Evolutionary conservation across 2,797 vertebrate species (phyloP).

Genomic region (Schizopygopsis malacanthus): DNA sequence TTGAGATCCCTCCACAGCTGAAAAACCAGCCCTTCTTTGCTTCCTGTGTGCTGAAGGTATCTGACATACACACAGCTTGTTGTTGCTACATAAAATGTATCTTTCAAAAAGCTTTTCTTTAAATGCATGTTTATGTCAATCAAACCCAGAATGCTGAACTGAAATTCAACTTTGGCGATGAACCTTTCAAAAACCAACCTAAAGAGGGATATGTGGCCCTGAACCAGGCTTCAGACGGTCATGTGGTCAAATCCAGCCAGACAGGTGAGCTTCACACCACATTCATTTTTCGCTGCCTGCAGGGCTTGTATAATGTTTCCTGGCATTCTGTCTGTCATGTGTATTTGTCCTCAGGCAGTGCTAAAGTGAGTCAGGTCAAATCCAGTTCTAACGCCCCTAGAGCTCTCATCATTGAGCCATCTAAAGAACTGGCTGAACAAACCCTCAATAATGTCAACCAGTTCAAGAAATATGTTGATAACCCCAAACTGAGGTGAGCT

Average conservation of each 20-base stretch:
- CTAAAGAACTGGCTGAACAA: conserved; percentile 95
- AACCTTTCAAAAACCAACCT: conserved; percentile 90
- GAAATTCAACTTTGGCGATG: conserved; percentile 97
- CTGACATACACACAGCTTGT: conserved; percentile 4
- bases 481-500: conserved; percentile 91
- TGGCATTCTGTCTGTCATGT: conserved; percentile 1
- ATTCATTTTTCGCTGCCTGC: not conserved
- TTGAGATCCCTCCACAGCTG: conserved; percentile 87
- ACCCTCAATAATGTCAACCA: conserved; percentile 93
- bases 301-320: not conserved
- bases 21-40: conserved; percentile 91
- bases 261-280: conserved; percentile 76
- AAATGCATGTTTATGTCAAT: not conserved
- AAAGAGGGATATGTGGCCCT: conserved; percentile 88
- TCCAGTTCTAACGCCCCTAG: conserved; percentile 86
- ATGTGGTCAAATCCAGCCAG: conserved; percentile 86
- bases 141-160: conserved; percentile 90
- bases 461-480: conserved; percentile 92
- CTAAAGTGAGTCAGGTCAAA: conserved; percentile 88
- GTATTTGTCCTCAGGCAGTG: conserved; percentile 79
- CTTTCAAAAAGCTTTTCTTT: not conserved
- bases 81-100: not conserved
- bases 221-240: conserved; percentile 84
- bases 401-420: conserved; percentile 94
- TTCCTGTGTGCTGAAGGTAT: conserved; percentile 96